Evolutionary conservation across 2,797 vertebrate species (phyloP), one percentile per base, ranked within the genome.

Genomic region (Sebastes nivosus): DNA sequence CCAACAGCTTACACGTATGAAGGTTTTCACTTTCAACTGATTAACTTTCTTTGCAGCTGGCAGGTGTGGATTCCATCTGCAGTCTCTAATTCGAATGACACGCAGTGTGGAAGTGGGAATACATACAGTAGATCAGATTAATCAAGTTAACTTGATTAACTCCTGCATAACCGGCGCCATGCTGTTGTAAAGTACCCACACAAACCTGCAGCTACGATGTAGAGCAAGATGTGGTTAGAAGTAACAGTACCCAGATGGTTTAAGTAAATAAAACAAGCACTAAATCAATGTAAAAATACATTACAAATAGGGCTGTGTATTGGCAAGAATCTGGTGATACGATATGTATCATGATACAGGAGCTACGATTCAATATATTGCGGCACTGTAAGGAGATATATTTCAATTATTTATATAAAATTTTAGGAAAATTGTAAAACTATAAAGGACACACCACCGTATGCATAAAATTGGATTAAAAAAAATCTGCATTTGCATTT

Each of bases 141-240:
- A 86, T 87, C 68, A 63, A 74, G 58, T 64, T 27, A 70, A 32
- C 24, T 58, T 67, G 61, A 86, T 67, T 69, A 65, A 82, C 64
- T 64, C 54, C 8, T 38, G 14, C 73, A 58, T 4, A 75, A 63
- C 20, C 27, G 36, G 16, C 50, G n/a, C 5, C 25, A 46, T 7
- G 55, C 20, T 78, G 46, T 5, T 29, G n/a, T 32, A 5, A 70
- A 74, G 13, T 18, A 24, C 29, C 66, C 57, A 66, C 34, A 67
- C 18, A 75, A 54, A 74, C 36, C 27, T 54, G 58, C 29, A 25
- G 58, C 24, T 27, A 42, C 1, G 8, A 58, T 12, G 42, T 36
- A 22, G 27, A 67, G 27, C 18, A 30, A 11, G 58, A 24, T 24
- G 61, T 22, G 64, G 16, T 38, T 4, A 8, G 0, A 22, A 34